Conservation (phyloP, 2,113 vertebrate genomes). For the sheep (Ovis aries) region DNA sequence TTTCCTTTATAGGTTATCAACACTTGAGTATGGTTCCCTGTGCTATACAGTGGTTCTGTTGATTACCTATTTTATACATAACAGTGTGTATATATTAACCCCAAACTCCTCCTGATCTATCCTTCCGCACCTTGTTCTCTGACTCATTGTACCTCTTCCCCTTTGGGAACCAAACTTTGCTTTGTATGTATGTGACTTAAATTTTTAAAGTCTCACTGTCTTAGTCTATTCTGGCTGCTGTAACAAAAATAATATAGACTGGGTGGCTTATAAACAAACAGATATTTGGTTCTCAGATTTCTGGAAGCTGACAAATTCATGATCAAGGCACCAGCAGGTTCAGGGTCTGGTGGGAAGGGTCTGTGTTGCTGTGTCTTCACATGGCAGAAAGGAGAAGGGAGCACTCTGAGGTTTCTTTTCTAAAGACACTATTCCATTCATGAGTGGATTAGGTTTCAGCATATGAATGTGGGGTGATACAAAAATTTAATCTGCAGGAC, state of each 20-base stretch:
- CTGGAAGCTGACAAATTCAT: not conserved
- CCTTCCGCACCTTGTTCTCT: not conserved
- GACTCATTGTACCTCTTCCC: not conserved
- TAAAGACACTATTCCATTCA: not conserved
- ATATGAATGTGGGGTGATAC: not conserved
- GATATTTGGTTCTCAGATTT: not conserved
- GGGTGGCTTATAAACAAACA: not conserved
- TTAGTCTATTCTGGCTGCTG: not conserved
- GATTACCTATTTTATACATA: not conserved
- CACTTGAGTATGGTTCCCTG: not conserved
- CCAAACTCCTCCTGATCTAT: not conserved
- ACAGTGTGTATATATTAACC: not conserved
- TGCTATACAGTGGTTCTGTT: not conserved
- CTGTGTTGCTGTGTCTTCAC: not conserved
- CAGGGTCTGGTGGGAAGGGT: not conserved
- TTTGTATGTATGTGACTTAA: not conserved
- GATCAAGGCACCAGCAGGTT: not conserved
- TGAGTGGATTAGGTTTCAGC: not conserved
- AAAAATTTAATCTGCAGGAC: not conserved
- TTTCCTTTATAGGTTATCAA: not conserved
- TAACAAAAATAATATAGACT: not conserved
- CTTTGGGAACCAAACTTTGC: not conserved
- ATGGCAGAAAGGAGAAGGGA: not conserved
- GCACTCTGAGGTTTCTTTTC: not conserved
- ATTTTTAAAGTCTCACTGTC: not conserved